phyloP scores from a whole-genome alignment of 2,113 vertebrate species.

The Mugil cephalus region DNA sequence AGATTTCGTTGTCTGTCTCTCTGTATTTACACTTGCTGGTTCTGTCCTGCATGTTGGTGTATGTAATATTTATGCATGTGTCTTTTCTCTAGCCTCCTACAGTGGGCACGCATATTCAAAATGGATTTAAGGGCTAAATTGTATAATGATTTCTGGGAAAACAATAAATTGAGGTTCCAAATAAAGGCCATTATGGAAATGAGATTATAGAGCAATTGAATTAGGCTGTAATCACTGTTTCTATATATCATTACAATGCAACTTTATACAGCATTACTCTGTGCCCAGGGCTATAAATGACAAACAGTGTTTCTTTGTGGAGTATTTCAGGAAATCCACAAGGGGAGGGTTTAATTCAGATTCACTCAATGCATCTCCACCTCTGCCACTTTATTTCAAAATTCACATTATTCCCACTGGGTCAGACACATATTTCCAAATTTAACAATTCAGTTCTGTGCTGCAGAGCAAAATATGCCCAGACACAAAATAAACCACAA shows the following conservation, averaged over 20 bases:
- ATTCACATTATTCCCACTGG: constrained; percentile 59
- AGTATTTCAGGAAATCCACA: constrained; percentile 77
- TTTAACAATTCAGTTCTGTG: constrained; percentile 44
- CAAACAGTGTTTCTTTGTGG: constrained; percentile 79
- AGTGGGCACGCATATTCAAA: constrained; percentile 78
- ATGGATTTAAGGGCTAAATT: constrained; percentile 85
- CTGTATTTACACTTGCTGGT: constrained; percentile 41
- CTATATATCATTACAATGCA: constrained; percentile 86
- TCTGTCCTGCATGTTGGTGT: constrained; percentile 24
- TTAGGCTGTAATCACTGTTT: constrained; percentile 85
- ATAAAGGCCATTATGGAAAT: constrained; percentile 87
- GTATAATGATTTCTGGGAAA: constrained; percentile 86
- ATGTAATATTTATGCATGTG: constrained; percentile 55
- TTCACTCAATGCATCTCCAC: constrained; percentile 62
- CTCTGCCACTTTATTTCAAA: constrained; percentile 68
- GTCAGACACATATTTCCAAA: constrained; percentile 52
- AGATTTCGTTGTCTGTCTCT: constrained; percentile 24
- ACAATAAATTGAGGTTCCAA: constrained; percentile 84
- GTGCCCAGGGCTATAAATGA: constrained; percentile 77
- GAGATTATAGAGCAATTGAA: constrained; percentile 85
- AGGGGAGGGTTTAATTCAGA: constrained; percentile 65
- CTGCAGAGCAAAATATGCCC: constrained; percentile 29
- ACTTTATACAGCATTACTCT: constrained; percentile 82
- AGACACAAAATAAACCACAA: constrained; percentile 38
- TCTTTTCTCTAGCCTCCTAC: constrained; percentile 51